Base-by-base conservation (phyloP, 2,797 vertebrate species). In the Anguilla megastoma region DNA sequence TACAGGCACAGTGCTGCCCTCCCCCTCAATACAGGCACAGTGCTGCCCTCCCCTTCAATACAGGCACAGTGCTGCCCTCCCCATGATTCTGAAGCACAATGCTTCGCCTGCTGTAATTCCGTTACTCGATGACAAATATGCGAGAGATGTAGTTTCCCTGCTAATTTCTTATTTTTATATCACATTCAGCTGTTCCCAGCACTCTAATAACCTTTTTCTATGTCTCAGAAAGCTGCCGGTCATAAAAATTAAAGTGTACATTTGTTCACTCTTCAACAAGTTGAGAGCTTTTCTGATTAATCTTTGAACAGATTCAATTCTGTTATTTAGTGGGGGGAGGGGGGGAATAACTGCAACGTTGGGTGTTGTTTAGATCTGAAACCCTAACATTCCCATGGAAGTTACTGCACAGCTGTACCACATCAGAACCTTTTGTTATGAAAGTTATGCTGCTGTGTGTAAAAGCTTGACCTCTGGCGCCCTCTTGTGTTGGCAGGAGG, bases 401-500 rank as follows among this genome's bases (percentile, higher is more conserved):
- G 33, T 30, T 74, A 36, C 33, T 76, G 30, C 3, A 18, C 12
- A 36, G 33, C 7, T 76, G 6, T 36, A 10, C 30, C 1, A 16
- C 16, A 36, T 36, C 66, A 1, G 8, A 30, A 69, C 7, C 12
- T 76, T 76, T 82, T n/a, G 18, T 82, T 48, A 0, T 8, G 3
- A 21, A n/a, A 50, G 21, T 79, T 36, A 45, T 5, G 16, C 18
- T 21, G 33, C 33, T n/a, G 16, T 1, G 2, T 24, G 12, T 36
- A 21, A 45, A 41, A 18, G 45, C 12, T 10, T 9, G 18, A 24
- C 79, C 84, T 90, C 85, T 82, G 79, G 41, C 45, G 4, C 79
- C 45, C 45, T n/a, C 79, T n/a, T 82, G 41, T 89, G 80, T 92
- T 94, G 80, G 79, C 95, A 99, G 99, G 98, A 98, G 91, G 95